Evolutionary conservation across 2,113 vertebrate species (phyloP), one percentile per base, ranked within the genome.

Genomic region (Oryzias woworae): DNA sequence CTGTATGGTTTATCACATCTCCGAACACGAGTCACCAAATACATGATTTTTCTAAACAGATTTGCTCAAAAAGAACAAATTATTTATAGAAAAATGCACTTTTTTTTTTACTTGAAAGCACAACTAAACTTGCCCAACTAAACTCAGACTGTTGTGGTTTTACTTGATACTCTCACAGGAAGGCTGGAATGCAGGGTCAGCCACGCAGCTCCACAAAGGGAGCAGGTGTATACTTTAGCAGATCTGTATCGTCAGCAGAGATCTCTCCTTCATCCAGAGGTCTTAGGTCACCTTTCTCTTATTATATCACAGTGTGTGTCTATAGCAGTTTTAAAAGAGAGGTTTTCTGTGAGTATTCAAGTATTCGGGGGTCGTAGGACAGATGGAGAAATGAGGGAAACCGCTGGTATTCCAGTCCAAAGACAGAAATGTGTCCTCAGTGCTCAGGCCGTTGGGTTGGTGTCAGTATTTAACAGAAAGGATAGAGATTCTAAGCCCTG

Each of bases 391-490:
- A 53, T 56, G 43, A 70, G 48, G 58, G 66, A 70, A 65, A 63
- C 77, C 58, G 61, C 73, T 68, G 73, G 71, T 47, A 73, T 48
- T 8, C 69, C 53, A 58, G 59, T 74, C 65, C 16, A 61, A 68
- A 77, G 64, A 76, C 74, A 87, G 83, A 28, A 86, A 82, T 77
- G 76, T 83, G 69, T 66, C 74, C 83, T 87, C 85, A 86, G 85
- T 85, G 16, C 72, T 89, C 73, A 45, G 64, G 77, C 70, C 0
- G 73, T 80, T 77, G 70, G 63, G 73, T 46, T 62, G 50, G 75
- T 88, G 80, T 88, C 82, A 75, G 78, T 84, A 87, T 86, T 82
- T 88, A 77, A 83, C 85, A 79, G 60, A 44, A 76, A 67, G 69
- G 64, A 53, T 75, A 73, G 80, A 90, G 67, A 90, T 90, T 89